Conservation (phyloP, 2,888 invertebrate species). For the Kryphioiulus occultus region DNA sequence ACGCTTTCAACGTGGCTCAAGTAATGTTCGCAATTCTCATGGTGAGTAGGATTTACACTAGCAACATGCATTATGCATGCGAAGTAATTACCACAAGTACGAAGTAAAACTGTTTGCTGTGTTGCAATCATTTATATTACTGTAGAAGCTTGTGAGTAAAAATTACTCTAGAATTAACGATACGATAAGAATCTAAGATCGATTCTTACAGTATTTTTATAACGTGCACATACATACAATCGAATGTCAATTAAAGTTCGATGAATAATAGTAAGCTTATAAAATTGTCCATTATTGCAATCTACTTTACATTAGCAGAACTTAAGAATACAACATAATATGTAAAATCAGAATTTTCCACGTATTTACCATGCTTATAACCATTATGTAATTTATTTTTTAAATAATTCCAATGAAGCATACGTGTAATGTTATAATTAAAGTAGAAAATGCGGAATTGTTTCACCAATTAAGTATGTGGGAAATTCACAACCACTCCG, state of each 20-base stretch:
- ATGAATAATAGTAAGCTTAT: no score
- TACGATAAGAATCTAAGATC: background rate
- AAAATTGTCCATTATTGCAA: no score
- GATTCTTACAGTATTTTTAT: background rate
- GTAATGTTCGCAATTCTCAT: constrained; percentile 66
- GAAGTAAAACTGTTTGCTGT: background rate
- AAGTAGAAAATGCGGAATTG: background rate
- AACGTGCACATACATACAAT: background rate
- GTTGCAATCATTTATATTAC: background rate
- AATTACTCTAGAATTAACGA: background rate
- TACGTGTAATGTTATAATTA: background rate
- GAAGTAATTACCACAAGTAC: background rate
- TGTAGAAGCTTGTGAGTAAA: background rate
- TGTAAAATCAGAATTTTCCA: no score
- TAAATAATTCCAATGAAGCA: background rate
- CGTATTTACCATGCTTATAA: background rate
- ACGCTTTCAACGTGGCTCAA: constrained; percentile 68
- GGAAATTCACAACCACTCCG: background rate
- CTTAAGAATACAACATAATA: no score
- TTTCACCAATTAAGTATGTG: background rate
- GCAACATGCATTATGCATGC: background rate
- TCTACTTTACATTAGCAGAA: no score
- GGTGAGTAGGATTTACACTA: constrained; percentile 60
- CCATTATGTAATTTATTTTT: background rate
- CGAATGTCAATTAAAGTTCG: no score